phyloP scores from a whole-genome alignment of 2,797 vertebrate genomes.

The Peromyscus aztecus region DNA sequence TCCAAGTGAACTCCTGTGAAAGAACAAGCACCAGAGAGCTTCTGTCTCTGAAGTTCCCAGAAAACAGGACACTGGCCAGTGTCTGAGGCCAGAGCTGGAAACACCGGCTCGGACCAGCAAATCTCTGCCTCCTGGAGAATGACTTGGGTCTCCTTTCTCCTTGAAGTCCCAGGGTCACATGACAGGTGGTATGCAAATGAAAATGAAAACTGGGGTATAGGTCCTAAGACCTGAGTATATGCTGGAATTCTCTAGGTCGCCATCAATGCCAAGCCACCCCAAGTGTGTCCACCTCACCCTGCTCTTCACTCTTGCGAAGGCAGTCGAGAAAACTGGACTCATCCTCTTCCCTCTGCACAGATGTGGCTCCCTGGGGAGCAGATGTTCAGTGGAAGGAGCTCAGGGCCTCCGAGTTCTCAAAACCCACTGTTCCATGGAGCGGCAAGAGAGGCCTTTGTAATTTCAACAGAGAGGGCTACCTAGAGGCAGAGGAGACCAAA shows the following conservation, averaged over 20 bases:
- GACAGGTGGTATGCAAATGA: not conserved
- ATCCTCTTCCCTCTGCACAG: not conserved
- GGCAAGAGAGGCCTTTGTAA: not conserved
- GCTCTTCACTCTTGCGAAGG: not conserved
- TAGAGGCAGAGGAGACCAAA: not conserved
- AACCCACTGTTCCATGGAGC: not conserved
- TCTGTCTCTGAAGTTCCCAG: not conserved
- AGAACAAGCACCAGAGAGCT: not conserved
- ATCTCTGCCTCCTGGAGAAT: not conserved
- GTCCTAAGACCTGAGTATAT: not conserved
- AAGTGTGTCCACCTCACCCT: not conserved
- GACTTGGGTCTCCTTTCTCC: not conserved
- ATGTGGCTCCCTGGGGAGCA: not conserved
- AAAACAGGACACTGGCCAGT: not conserved
- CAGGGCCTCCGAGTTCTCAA: not conserved
- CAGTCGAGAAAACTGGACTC: rapidly evolving
- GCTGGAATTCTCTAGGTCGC: not conserved
- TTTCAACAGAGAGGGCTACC: not conserved
- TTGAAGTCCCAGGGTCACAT: not conserved
- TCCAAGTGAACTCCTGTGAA: not conserved
- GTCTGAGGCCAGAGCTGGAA: not conserved
- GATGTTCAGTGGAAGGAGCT: not conserved
- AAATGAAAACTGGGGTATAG: not conserved
- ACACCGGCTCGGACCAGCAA: not conserved
- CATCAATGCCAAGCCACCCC: not conserved